Evolutionary conservation across 92 coral and sea anemone genomes (phyloP), one percentile per base, ranked within the genome.

Genomic region (Phymanthus crucifer): DNA sequence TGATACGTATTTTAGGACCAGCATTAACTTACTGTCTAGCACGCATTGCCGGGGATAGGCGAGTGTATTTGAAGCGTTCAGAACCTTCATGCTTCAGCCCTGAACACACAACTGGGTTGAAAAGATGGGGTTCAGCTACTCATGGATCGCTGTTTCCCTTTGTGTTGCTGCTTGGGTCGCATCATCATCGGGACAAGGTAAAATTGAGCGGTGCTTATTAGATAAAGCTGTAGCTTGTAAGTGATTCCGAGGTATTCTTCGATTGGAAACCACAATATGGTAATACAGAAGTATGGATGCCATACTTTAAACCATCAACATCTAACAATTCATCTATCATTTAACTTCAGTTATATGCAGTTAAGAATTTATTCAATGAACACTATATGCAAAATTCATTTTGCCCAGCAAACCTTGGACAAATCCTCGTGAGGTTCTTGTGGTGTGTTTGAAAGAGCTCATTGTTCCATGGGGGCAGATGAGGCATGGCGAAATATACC

Each of bases 51-150:
- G 71, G 83, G 90, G 52, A 67, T 84, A 66, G 90, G 87, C 82
- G 79, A 83, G 52, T 75, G 90, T 57, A 69, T 74, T 68, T 66
- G 76, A 78, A 77, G 83, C 81, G 47, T 70, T 67, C 73, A 82
- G 93, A 90, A 87, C 94, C 99, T 95, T 90, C 91, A 94, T 95
- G 99, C 93, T 95, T 95, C 97, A 85, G 87, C 99, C 94, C 93
- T 83, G 84, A 67, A 75, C 72, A 74, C 40, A 46, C 52, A 37
- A 56, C 76, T 72, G 95, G 95, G 99, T 93, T 95, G 95, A 93
- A 93, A 94, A 90, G 97, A 95, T 95, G 99, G 90, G 97, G 99
- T 95, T 95, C 91, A 75, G 78, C 71, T 87, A 74, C 72, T 72
- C 77, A 72, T 72, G 88, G 86, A 72, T 88, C 76, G 90, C 90